Evolutionary conservation across 2,888 invertebrate species (phyloP), one percentile per base, ranked within the genome.

Genomic region (Oscheius onirici): DNA sequence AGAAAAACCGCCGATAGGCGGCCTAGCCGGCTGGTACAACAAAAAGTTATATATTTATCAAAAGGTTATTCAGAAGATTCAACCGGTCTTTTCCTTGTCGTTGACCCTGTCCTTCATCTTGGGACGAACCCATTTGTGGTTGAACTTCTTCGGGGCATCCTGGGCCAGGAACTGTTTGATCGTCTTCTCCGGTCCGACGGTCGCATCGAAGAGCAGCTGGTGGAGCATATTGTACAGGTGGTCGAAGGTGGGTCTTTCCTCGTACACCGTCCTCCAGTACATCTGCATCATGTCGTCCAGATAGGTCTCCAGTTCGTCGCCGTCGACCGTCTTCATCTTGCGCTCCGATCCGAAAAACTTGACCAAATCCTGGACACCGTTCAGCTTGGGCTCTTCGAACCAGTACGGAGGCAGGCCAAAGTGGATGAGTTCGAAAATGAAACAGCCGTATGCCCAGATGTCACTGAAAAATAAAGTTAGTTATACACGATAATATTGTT

Each of bases 391-490:
- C 6, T 66, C 26, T 24, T 66, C 66, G 10, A 52, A 41, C 8
- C 34, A 20, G 51, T 66, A 66, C 1, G 66, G 66, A 6, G 22
- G 10, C n/a, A 54, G 17, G 3, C 66, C 66, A 20, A 52, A n/a
- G 54, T 66, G 66, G 15, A 41, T 10, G 15, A 68, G n/a, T 44
- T 68, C 68, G 43, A 68, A 68, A 10, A 68, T 10, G 28, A 68
- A 43, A 24, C 68, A 68, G 24, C 68, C 68, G 40, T 22, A 68
- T 3, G 68, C 55, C 68, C 68, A 68, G 22, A 68, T 28, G 43
- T 68, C 68, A 13, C 41, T 68, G n/a, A n/a, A n/a, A n/a, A n/a
- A n/a, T n/a, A n/a, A n/a, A n/a, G n/a, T n/a, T n/a, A n/a, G n/a
- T n/a, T n/a, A n/a, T n/a, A n/a, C n/a, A n/a, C n/a, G n/a, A n/a